A percentile compares a stretch with the other conserved stretches of the same genome.
Conservation (phyloP, 2,113 vertebrate species). For the Phylloscopus trochilus region DNA sequence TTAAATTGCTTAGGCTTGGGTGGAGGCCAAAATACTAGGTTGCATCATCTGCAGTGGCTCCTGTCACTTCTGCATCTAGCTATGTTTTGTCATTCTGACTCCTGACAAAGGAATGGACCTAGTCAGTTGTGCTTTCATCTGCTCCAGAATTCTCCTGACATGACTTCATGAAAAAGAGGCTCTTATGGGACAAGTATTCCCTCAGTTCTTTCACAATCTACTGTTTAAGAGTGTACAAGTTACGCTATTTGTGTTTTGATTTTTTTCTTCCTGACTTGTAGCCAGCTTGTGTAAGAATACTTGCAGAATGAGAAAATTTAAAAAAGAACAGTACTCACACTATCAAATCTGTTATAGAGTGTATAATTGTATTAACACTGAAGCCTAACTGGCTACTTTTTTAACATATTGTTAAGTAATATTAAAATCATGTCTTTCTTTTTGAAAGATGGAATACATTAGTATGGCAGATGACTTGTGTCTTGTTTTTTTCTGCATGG, state of each 20-base stretch:
- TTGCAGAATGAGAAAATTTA: conserved; percentile 87
- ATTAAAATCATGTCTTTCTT: conserved; percentile 99
- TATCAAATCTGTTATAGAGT: conserved; percentile 95
- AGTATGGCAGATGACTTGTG: conserved; percentile 89
- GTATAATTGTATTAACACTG: conserved; percentile 99
- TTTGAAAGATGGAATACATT: conserved; percentile 99
- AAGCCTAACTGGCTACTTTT: conserved; percentile 98
- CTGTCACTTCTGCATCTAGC: conserved; percentile 79
- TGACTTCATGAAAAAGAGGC: conserved; percentile 71
- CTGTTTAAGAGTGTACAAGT: conserved; percentile 90
- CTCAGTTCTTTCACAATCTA: conserved; percentile 84
- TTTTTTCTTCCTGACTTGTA: conserved; percentile 80
- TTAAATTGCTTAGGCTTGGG: conserved; percentile 80
- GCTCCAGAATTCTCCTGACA: conserved; percentile 68
- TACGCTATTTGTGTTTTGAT: conserved; percentile 84
- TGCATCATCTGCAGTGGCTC: conserved; percentile 83
- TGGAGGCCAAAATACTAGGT: conserved; percentile 76
- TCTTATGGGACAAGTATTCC: conserved; percentile 84
- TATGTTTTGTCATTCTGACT: conserved; percentile 74
- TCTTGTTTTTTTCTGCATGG: conserved; percentile 75
- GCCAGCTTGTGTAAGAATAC: conserved; percentile 93
- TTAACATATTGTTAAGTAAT: conserved; percentile 99
- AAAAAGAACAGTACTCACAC: conserved; percentile 91
- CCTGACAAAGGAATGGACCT: conserved; percentile 77
- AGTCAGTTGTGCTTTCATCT: conserved; percentile 75